Base-by-base conservation (phyloP, 1,140 invertebrate species). In the Leptopilina boulardi region DNA sequence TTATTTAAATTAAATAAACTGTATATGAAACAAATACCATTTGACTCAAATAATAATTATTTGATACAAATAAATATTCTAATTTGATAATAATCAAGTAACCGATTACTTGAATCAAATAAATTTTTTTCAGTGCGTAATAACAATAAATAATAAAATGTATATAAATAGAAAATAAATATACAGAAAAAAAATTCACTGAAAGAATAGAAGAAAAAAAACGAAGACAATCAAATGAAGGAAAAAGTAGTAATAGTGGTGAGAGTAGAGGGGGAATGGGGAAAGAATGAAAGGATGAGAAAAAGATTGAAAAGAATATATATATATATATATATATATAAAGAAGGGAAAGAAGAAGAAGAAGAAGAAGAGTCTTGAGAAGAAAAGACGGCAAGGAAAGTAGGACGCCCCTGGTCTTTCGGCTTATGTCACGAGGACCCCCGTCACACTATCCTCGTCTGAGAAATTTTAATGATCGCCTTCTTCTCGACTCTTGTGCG, bases 391-490 rank as follows among this genome's bases (percentile, higher is more conserved):
- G 81, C 77, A 80, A 82, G 82, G 82, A 79, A 86, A 85, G 83
- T 84, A 85, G 84, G 82, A 87, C 83, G 85, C 81, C 81, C 76
- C 79, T 78, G 81, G 83, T 84, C 75, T 80, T 86, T 87, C 79
- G 85, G 80, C 77, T 79, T 71, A 71, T 84, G 82, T 82, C 82
- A 82, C 74, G 80, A 54, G 72, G 80, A 77, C 78, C 82, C 77
- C 80, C 80, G 80, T 80, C 81, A 81, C 82, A 77, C 83, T 44
- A 80, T 78, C 80, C 77, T 74, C 79, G 80, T 73, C 74, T 76
- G 76, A 85, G 80, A 87, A 87, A 87, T 86, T 89, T 87, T 84
- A 89, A 87, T 82, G 83, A 89, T 86, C 83, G 78, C 54, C 83
- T 83, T 70, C 80, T 80, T 83, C 80, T 75, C 75, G 79, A 78